These are phyloP conservation scores for Gymnothorax javanicus DNA, from an alignment of 2,797 vertebrate genomes.

Conservation along the genomic window DNA sequence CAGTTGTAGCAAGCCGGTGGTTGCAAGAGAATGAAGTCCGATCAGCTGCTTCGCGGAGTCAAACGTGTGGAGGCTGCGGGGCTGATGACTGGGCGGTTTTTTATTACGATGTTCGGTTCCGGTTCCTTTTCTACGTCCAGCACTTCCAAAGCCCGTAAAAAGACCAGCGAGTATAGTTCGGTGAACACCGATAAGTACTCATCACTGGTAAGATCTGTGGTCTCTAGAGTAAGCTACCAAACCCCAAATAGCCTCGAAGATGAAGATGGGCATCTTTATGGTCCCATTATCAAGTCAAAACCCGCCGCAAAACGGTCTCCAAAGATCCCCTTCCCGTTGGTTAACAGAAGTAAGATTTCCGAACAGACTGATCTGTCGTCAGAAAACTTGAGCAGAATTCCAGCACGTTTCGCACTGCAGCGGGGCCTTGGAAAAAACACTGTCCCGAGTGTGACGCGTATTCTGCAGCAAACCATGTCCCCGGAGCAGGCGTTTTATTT, in stretches of 20 bases:
- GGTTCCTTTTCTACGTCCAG: conserved; percentile 63
- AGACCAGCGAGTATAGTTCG: conserved; percentile 77
- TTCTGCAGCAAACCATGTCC: conserved; percentile 89
- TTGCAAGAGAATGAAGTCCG: neutral
- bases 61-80: conserved; percentile 41
- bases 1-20: neutral
- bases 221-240: conserved; percentile 69
- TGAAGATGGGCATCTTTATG: conserved; percentile 81
- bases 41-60: conserved; percentile 30
- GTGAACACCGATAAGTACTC: conserved; percentile 84
- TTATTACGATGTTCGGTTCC: conserved; percentile 42
- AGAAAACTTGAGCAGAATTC: conserved; percentile 52
- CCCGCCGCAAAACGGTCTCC: conserved; percentile 50
- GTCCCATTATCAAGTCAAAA: conserved; percentile 73
- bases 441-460: conserved; percentile 84
- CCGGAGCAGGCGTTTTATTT: conserved; percentile 82
- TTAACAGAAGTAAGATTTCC: conserved; percentile 59
- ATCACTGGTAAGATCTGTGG: conserved; percentile 78
- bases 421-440: conserved; percentile 49
- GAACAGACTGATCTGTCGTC: conserved; percentile 35
- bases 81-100: conserved; percentile 49
- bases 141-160: conserved; percentile 67
- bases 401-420: conserved; percentile 71
- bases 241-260: conserved; percentile 76
- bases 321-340: conserved; percentile 72